A percentile compares a stretch with the other conserved stretches of the same genome.
Evolutionary conservation across 1,140 invertebrate species (phyloP).

Genomic region (Lepidurus arcticus): DNA sequence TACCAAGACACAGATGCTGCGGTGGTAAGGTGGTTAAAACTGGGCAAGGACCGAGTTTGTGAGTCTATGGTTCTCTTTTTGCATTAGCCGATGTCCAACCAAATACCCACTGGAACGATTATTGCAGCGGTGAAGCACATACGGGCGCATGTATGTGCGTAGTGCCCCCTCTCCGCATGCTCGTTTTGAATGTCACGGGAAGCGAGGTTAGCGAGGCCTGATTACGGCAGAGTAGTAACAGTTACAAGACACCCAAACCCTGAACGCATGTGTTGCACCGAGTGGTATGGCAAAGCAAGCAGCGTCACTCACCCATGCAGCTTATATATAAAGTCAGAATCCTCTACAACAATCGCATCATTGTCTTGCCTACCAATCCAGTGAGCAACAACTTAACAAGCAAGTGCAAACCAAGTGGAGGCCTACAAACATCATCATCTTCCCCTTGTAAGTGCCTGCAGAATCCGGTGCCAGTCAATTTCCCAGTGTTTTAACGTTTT

Average conservation of each 20-base stretch:
- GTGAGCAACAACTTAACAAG: neutral
- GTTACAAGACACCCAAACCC: neutral
- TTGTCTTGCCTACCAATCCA: neutral
- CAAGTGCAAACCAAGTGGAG: neutral
- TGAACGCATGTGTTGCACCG: constrained; percentile 2
- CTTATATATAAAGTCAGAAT: constrained; percentile 6
- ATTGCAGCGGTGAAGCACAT: constrained; percentile 1
- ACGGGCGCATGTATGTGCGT: neutral
- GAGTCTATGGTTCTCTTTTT: neutral
- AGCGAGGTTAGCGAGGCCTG: neutral
- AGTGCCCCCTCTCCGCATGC: neutral
- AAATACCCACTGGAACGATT: neutral
- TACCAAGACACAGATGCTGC: no score
- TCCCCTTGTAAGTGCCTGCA: no score
- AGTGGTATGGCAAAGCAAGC: neutral
- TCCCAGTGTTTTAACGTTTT: no score
- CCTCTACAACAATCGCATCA: neutral
- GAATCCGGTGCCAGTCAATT: no score
- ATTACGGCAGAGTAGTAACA: neutral
- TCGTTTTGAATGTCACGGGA: neutral
- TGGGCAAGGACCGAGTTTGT: neutral
- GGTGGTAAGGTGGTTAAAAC: neutral
- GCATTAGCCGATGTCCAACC: neutral
- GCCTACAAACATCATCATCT: neutral
- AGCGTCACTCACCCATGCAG: neutral